Conservation (phyloP, 2,888 invertebrate genomes). For the Cybosia mesomella region DNA sequence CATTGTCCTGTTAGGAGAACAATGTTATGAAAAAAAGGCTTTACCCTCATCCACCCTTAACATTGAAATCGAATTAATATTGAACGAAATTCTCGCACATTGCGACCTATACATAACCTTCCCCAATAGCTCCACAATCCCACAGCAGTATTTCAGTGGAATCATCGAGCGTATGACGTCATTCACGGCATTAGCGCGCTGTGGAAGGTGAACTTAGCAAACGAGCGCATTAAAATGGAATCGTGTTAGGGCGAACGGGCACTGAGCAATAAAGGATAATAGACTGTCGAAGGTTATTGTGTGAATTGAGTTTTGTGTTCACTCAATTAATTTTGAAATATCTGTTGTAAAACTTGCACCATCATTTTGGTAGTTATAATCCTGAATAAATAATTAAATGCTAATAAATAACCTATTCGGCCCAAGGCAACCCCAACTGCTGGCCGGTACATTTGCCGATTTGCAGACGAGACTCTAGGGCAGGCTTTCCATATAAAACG, state of each 20-base stretch:
- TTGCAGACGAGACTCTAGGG: no score
- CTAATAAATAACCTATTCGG: background rate
- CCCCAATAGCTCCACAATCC: constrained; percentile 10
- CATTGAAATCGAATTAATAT: background rate
- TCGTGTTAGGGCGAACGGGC: constrained; percentile 33
- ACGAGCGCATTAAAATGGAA: constrained; percentile 56
- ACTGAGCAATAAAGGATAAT: constrained; percentile 30
- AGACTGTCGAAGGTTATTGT: constrained; percentile 21
- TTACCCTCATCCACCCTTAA: background rate
- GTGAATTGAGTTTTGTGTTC: constrained; percentile 8
- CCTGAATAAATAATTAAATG: background rate
- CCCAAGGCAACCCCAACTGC: no score
- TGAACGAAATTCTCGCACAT: background rate
- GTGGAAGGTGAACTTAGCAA: constrained; percentile 47
- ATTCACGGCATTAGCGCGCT: constrained; percentile 43
- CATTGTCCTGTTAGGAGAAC: background rate
- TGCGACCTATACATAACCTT: background rate
- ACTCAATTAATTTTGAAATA: constrained; percentile 13
- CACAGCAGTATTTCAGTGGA: constrained; percentile 25
- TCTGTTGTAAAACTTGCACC: constrained; percentile 9
- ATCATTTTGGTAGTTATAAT: background rate
- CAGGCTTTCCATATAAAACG: no score
- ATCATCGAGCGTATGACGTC: constrained; percentile 35
- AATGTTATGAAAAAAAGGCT: background rate
- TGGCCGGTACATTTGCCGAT: no score